Evolutionary conservation across 64 coral and sea anemone species (phyloP).

Genomic region (Cladopsammia gracilis): DNA sequence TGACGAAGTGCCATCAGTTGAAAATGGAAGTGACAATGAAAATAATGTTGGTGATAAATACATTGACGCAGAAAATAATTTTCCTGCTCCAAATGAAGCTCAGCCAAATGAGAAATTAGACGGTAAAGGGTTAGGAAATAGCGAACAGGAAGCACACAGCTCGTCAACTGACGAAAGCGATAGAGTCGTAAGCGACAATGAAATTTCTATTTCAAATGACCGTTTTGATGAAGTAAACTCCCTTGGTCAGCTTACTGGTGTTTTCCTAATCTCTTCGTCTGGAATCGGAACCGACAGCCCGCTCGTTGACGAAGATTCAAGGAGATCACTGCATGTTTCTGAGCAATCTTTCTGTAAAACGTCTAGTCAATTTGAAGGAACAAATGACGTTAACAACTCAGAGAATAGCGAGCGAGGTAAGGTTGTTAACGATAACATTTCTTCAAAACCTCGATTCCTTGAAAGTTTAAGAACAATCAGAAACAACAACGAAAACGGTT

Average conservation of each 20-base stretch:
- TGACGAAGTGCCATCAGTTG: not conserved
- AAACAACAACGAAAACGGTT: conserved; percentile 6
- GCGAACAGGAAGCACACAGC: not conserved
- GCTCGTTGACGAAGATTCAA: not conserved
- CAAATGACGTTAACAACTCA: not conserved
- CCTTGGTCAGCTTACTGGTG: not conserved
- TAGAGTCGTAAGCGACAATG: not conserved
- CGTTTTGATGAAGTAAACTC: not conserved
- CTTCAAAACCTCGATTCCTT: not conserved
- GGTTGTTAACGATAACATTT: not conserved
- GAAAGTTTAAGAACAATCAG: conserved; percentile 2
- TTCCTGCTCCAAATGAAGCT: not conserved
- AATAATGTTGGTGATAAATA: not conserved
- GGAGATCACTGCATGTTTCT: not conserved
- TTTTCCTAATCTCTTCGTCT: conserved; percentile 6
- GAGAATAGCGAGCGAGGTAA: not conserved
- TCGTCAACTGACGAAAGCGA: not conserved
- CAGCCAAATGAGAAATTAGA: not conserved
- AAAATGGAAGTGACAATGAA: no score
- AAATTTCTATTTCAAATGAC: not conserved
- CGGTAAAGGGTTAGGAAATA: not conserved
- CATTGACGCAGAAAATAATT: not conserved
- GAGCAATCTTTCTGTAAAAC: not conserved
- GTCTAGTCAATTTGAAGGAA: not conserved
- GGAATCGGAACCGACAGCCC: not conserved